Conservation (phyloP, 2,113 vertebrate genomes). For the Tenebrosternarchus preto region DNA sequence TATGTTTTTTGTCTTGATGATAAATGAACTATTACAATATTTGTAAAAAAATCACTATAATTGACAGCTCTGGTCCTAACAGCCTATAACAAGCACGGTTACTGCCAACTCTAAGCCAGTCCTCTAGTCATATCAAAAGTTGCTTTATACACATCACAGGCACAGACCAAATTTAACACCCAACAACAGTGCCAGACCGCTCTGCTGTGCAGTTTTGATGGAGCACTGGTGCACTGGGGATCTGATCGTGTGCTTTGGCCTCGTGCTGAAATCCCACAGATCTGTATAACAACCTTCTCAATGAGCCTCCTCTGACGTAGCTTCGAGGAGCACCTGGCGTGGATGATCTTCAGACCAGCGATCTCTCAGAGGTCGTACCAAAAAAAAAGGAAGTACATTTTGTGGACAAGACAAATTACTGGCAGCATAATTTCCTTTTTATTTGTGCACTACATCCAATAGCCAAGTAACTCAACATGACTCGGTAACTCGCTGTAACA, state of each 20-base stretch:
- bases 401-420: not conserved
- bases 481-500: not conserved
- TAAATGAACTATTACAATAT: too few relatives aligned
- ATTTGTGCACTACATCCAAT: not conserved
- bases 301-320: constrained; percentile 14
- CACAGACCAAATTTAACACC: too few relatives aligned
- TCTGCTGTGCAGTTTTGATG: not conserved
- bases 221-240: constrained; percentile 6
- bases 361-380: constrained; percentile 2
- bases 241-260: constrained; percentile 11
- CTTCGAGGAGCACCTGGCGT: not conserved
- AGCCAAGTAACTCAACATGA: not conserved
- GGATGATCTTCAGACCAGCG: constrained; percentile 12
- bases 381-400: not conserved
- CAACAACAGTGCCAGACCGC: too few relatives aligned
- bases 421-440: not conserved
- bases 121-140: not conserved
- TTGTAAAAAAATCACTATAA: too few relatives aligned
- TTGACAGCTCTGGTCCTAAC: not conserved
- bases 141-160: not conserved
- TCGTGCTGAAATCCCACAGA: constrained; percentile 22
- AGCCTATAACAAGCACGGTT: not conserved
- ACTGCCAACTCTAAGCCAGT: not conserved
- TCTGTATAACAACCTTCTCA: not conserved
- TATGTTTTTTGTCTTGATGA: not conserved